Conservation (phyloP, 2,888 invertebrate species). For the Phoenoteleia sp. region DNA sequence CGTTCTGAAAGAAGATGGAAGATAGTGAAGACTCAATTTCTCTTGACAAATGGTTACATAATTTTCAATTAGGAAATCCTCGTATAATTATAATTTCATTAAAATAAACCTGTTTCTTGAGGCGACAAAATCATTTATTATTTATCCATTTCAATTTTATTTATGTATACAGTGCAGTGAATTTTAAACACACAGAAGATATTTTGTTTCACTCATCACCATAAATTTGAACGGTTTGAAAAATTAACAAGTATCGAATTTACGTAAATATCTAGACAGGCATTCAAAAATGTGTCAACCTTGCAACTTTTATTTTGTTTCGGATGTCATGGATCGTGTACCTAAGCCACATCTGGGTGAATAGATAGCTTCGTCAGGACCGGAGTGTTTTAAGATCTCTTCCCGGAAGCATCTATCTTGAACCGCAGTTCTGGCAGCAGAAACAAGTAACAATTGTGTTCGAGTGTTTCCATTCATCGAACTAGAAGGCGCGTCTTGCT, state of each 20-base stretch:
- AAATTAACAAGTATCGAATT: constrained; percentile 5
- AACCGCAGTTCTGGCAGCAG: constrained; percentile 56
- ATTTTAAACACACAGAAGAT: too few species aligned
- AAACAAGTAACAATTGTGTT: constrained; percentile 55
- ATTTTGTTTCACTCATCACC: too few species aligned
- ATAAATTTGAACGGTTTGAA: too few species aligned
- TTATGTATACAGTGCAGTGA: too few species aligned
- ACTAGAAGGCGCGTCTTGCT: constrained; percentile 10
- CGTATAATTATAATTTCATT: constrained; percentile 15
- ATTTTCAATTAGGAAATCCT: background rate
- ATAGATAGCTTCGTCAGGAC: constrained; percentile 77
- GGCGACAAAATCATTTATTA: background rate
- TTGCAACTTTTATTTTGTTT: constrained; percentile 72
- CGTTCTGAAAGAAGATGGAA: background rate
- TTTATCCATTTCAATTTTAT: too few species aligned
- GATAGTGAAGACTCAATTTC: constrained; percentile 4
- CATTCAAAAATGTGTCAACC: constrained; percentile 44
- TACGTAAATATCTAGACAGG: constrained; percentile 37
- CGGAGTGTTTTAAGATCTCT: constrained; percentile 73
- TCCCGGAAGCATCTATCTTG: constrained; percentile 82
- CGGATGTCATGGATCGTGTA: constrained; percentile 81
- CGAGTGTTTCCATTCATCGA: constrained; percentile 59
- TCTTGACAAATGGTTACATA: constrained; percentile 32
- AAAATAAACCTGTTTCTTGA: background rate
- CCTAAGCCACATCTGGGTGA: constrained; percentile 80